These are phyloP conservation scores for Dendrolimus houi DNA, from an alignment of 2,888 invertebrate genomes.

Conservation along the genomic window DNA sequence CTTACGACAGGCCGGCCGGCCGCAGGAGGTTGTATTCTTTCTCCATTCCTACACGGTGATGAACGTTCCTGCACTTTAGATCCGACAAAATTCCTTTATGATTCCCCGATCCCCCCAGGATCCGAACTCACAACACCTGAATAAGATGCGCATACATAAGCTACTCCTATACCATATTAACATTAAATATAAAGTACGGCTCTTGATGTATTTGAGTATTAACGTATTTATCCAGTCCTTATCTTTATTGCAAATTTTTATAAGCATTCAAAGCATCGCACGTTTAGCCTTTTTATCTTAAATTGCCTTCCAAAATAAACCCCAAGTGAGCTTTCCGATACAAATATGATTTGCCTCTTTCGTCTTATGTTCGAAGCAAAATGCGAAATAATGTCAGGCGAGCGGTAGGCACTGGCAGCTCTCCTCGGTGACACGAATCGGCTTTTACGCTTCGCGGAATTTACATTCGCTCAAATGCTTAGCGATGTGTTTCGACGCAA, in stretches of 20 bases:
- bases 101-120: too few relatives aligned
- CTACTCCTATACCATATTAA: too few relatives aligned
- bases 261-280: slow-evolving; percentile 22
- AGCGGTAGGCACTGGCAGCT: slow-evolving; percentile 24
- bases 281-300: slow-evolving; percentile 36
- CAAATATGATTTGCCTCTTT: slow-evolving; percentile 50
- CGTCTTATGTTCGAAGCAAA: slow-evolving; percentile 30
- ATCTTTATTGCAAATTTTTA: slow-evolving; percentile 25
- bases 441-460: slow-evolving; percentile 50
- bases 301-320: slow-evolving; percentile 37
- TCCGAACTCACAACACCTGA: too few relatives aligned
- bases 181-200: too few relatives aligned
- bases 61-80: too few relatives aligned
- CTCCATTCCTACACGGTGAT: too few relatives aligned
- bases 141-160: too few relatives aligned
- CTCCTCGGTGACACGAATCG: slow-evolving; percentile 46
- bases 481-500: slow-evolving; percentile 26
- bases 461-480: slow-evolving; percentile 39
- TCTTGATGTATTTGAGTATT: not conserved
- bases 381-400: slow-evolving; percentile 43
- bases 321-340: slow-evolving; percentile 37
- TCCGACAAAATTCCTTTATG: too few relatives aligned
- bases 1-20: too few relatives aligned
- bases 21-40: too few relatives aligned
- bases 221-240: slow-evolving; percentile 11